A percentile compares a stretch with the other conserved stretches of the same genome.
Conservation (phyloP, 2,888 invertebrate species). For the Cancer borealis region DNA sequence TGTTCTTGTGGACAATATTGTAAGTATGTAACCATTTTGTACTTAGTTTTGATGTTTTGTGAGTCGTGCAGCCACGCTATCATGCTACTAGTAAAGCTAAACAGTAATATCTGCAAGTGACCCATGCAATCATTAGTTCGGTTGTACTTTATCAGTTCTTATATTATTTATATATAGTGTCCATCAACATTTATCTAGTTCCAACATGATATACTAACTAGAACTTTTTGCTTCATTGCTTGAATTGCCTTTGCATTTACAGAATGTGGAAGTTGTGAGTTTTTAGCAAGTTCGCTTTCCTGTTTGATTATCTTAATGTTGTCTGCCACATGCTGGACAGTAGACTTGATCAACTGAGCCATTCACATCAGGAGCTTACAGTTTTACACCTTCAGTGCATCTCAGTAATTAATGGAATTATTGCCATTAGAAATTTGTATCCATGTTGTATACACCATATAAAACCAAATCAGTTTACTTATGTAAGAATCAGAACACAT, state of each 20-base stretch:
- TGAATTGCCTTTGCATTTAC: conserved; percentile 63
- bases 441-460: neutral
- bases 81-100: neutral
- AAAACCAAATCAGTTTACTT: neutral
- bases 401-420: neutral
- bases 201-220: neutral
- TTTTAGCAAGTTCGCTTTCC: conserved; percentile 13
- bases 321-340: neutral
- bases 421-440: neutral
- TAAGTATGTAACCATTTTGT: neutral
- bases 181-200: neutral
- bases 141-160: neutral
- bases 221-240: conserved; percentile 38
- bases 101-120: neutral
- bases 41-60: neutral
- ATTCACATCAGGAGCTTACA: neutral
- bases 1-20: neutral
- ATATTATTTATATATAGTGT: neutral
- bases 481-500: neutral
- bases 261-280: conserved; percentile 54
- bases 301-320: neutral
- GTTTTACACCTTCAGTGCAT: neutral
- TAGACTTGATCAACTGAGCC: neutral
- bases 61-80: neutral
- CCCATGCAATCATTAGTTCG: neutral